Base-by-base conservation (phyloP, 2,797 vertebrate species). In the Poecilia velifera region DNA sequence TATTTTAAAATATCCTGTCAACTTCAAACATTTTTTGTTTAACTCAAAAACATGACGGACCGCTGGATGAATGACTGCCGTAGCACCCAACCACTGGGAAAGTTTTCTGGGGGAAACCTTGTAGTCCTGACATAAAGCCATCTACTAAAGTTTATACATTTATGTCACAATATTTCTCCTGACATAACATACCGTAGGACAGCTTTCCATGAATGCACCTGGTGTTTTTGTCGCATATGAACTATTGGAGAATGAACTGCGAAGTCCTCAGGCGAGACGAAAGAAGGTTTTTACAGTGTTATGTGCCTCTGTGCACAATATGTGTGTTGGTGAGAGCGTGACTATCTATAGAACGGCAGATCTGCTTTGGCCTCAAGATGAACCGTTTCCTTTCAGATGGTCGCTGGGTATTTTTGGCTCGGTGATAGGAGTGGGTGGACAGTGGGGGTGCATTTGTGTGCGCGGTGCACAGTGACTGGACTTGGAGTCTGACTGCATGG, bases 391-490 rank as follows among this genome's bases (percentile, higher is more conserved):
- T 92, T 87, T 87, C 78, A 45, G 64, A 76, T 86, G 88, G 88
- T 92, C 91, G 88, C 72, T 87, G 90, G 93, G 89, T 90, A 66
- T 86, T 84, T 93, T 90, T 91, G 88, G 89, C 88, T 91, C 78
- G 62, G 68, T 76, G 78, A 57, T 88, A 45, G 34, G 73, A 79
- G 83, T 81, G 83, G 1, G 72, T 73, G 84, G 75, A 76, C 34
- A 43, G 46, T 31, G 72, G 36, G 59, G 66, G 72, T 76, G 57
- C 39, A 36, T 46, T 53, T 83, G 78, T 76, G 82, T 81, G 81
- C 39, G 47, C 78, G 82, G 77, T 77, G 81, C 76, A 74, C 90
- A 85, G 85, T 87, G 86, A 90, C 86, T 89, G 92, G 91, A 89
- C 87, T 89, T 90, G 80, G 79, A 92, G 80, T 91, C 86, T 71